phyloP scores from a whole-genome alignment of 2,113 vertebrate species.

The Enhydra lutris region DNA sequence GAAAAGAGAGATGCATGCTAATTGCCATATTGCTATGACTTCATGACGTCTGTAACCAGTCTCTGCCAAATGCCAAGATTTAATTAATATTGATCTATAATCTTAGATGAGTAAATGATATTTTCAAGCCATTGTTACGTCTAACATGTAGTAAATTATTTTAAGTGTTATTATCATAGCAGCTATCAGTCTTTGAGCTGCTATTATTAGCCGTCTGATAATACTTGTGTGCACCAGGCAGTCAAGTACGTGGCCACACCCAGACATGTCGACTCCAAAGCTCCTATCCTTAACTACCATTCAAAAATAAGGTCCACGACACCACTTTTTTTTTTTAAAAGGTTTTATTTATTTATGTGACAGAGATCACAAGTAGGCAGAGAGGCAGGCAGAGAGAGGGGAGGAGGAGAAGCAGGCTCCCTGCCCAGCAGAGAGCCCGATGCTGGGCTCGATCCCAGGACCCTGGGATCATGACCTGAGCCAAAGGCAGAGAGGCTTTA shows the following conservation, averaged over 20 bases:
- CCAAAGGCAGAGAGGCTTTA: too few relatives aligned
- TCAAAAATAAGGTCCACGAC: not conserved
- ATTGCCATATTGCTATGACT: not conserved
- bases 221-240: too few relatives aligned
- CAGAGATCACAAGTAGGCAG: too few relatives aligned
- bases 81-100: not conserved
- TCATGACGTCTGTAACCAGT: not conserved
- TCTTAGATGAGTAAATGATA: not conserved
- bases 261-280: not conserved
- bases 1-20: not conserved
- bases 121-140: not conserved
- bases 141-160: not conserved
- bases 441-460: too few relatives aligned
- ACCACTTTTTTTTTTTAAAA: not conserved
- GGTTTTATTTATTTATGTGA: too few relatives aligned
- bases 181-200: not conserved
- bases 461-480: too few relatives aligned
- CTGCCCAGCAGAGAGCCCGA: too few relatives aligned
- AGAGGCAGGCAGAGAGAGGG: too few relatives aligned
- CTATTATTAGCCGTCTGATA: not conserved
- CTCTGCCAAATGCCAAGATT: not conserved
- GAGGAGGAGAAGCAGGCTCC: too few relatives aligned
- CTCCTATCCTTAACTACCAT: not conserved
- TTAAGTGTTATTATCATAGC: not conserved
- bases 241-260: not conserved